Evolutionary conservation across 2,113 vertebrate genomes (phyloP).

Genomic region (Ochotona curzoniae): DNA sequence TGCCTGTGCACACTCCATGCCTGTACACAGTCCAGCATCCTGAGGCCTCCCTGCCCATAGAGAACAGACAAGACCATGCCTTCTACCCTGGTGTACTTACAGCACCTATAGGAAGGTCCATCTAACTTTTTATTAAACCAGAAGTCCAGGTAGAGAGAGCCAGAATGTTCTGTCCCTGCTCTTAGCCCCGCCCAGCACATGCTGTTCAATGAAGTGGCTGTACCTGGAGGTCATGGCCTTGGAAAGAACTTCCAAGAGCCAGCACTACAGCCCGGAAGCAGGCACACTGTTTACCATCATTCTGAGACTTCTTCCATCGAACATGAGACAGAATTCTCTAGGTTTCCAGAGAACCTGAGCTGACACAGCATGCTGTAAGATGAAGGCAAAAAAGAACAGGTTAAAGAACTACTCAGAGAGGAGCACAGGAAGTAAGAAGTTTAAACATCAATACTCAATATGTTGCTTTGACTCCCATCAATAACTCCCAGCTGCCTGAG

Average conservation of each 20-base stretch:
- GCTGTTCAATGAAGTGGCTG: conserved; percentile 65
- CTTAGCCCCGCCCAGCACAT: conserved; percentile 4
- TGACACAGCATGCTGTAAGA: conserved; percentile 30
- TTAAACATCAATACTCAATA: not conserved
- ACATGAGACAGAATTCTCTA: not conserved
- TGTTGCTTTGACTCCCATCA: not conserved
- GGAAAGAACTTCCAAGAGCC: not conserved
- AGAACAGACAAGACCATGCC: conserved; percentile 23
- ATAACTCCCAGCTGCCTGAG: not conserved
- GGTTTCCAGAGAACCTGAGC: conserved; percentile 17
- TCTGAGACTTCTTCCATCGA: not conserved
- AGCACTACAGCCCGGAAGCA: not conserved
- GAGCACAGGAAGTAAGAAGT: not conserved
- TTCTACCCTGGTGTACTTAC: conserved; percentile 42
- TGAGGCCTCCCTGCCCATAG: too few species aligned
- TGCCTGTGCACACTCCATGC: not conserved
- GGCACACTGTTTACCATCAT: not conserved
- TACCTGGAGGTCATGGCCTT: not conserved
- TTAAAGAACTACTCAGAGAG: conserved; percentile 21
- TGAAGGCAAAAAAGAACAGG: not conserved
- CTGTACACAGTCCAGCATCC: too few species aligned
- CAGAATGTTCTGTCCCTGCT: conserved; percentile 45
- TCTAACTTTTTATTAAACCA: conserved; percentile 55
- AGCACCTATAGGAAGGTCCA: conserved; percentile 51
- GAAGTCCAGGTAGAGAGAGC: conserved; percentile 40